Evolutionary conservation across 2,888 invertebrate genomes (phyloP).

Genomic region (Diarsia mendica): DNA sequence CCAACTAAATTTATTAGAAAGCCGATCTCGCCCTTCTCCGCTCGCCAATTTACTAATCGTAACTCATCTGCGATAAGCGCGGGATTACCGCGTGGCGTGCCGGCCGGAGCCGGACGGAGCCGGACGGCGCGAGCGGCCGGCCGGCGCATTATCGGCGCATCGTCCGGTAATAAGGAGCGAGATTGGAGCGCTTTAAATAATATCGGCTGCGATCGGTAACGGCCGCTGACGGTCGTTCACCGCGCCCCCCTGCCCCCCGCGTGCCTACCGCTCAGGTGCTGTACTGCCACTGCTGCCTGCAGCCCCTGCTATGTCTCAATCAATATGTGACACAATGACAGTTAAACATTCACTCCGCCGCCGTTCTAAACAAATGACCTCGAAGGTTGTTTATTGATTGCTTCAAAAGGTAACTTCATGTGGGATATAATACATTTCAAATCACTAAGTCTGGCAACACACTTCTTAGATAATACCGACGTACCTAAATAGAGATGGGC

Average conservation of each 20-base stretch:
- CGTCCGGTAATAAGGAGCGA: constrained; percentile 74
- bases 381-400: neutral
- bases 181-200: constrained; percentile 76
- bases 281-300: neutral
- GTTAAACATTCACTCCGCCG: neutral
- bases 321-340: constrained; percentile 1
- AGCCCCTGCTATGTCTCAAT: neutral
- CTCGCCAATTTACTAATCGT: constrained; percentile 87
- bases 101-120: constrained; percentile 37
- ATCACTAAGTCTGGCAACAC: neutral
- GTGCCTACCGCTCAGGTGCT: neutral
- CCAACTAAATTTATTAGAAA: constrained; percentile 84
- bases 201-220: constrained; percentile 72
- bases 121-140: constrained; percentile 28
- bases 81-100: constrained; percentile 69
- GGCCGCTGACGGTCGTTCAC: constrained; percentile 66
- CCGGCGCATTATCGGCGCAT: constrained; percentile 67
- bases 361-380: neutral
- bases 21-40: constrained; percentile 81
- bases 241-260: constrained; percentile 50
- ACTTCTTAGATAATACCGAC: neutral
- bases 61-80: constrained; percentile 85
- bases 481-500: neutral
- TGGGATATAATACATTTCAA: neutral
- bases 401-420: neutral